phyloP scores from a whole-genome alignment of 2,888 invertebrate genomes.

The Stenurella melanura region DNA sequence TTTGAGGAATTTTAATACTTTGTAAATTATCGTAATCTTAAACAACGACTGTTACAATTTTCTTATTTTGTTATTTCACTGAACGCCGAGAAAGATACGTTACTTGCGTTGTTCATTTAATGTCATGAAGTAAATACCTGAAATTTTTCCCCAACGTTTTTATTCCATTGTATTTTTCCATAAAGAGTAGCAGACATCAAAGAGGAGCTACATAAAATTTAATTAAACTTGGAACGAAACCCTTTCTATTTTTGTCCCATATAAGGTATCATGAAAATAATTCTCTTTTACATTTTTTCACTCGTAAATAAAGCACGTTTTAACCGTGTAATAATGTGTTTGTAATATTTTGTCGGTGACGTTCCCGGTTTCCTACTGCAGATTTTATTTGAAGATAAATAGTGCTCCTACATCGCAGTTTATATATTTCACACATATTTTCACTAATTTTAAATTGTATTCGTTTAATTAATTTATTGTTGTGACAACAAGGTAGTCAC shows the following conservation, averaged over 20 bases:
- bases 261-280: neutral
- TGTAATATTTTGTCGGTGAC: conserved; percentile 1
- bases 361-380: neutral
- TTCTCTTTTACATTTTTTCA: conserved; percentile 1
- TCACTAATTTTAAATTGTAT: no score
- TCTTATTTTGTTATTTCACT: neutral
- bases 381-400: neutral
- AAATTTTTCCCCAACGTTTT: neutral
- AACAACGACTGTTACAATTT: neutral
- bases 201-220: conserved; percentile 5
- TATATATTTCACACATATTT: no score
- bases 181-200: conserved; percentile 12
- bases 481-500: no score
- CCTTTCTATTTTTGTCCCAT: conserved; percentile 11
- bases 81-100: neutral
- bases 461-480: no score
- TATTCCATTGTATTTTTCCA: neutral
- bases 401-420: neutral
- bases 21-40: neutral
- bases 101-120: neutral
- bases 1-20: neutral
- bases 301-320: conserved; percentile 7
- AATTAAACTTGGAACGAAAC: conserved; percentile 20
- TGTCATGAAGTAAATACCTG: neutral
- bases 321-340: conserved; percentile 2